Conservation (phyloP, 2,888 invertebrate genomes). For the Hirudinaria manillensis region DNA sequence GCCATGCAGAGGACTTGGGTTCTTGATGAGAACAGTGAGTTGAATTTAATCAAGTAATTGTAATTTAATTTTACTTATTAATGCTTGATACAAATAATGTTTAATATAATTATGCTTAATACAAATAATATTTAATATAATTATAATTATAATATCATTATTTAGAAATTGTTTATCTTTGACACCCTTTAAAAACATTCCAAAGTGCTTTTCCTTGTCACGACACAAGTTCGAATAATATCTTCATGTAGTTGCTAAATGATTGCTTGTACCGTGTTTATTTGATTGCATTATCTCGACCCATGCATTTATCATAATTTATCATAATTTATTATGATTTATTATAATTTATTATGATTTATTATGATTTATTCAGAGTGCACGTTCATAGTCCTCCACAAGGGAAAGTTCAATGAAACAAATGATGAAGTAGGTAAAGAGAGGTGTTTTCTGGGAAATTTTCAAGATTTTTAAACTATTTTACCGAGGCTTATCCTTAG, state of each 20-base stretch:
- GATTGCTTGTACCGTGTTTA: no score
- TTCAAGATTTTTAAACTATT: neutral
- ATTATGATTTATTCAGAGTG: conserved; percentile 62
- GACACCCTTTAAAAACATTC: neutral
- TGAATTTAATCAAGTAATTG: neutral
- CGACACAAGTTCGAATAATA: no score
- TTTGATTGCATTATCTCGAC: no score
- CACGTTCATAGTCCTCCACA: conserved; percentile 78
- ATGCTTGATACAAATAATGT: conserved; percentile 6
- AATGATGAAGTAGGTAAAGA: conserved; percentile 24
- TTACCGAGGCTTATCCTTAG: neutral
- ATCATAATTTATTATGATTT: no score
- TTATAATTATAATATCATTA: neutral
- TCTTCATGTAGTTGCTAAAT: no score
- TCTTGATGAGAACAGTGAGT: conserved; percentile 75
- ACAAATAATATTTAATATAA: neutral
- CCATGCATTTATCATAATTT: no score
- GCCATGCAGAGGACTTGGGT: conserved; percentile 84
- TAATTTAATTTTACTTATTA: neutral
- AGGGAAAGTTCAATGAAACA: conserved; percentile 3
- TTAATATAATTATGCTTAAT: neutral
- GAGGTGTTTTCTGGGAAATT: conserved; percentile 2
- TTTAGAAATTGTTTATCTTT: neutral
- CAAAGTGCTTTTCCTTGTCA: no score
- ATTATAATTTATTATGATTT: no score